Base-by-base conservation (phyloP, 2,113 vertebrate species). In the Campylomormyrus numenius region DNA sequence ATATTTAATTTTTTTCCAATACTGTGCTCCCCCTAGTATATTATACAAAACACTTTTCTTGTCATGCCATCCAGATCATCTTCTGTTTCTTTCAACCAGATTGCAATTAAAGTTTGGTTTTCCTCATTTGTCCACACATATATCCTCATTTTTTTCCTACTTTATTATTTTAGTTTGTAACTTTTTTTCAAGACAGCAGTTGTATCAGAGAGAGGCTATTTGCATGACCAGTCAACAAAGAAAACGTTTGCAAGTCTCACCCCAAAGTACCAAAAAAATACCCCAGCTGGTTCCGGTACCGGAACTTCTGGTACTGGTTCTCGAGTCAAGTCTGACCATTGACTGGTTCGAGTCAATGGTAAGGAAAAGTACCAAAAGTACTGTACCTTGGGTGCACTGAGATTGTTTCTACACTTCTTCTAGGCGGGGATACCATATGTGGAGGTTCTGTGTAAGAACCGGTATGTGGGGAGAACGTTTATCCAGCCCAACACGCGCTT, bases 401-500 rank as follows among this genome's bases (percentile, higher is more conserved):
- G 52, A 9, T 46, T 48, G 13, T 86, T 19, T 50, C 62, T 80
- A n/a, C 5, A 87, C 49, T 92, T 7, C 89, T 88, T 93, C 58
- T 92, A 99, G 98, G 96, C 97, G 4, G 97, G 98, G 31, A 94
- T 99, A 77, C 98, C 98, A 0, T 99, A 99, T 3, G 95, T 98
- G 45, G 98, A 99, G 93, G 98, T 99, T 48, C 94, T 99, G 21
- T 99, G 98, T 94, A 99, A 99, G 96, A 99, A 99, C 90, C 97
- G 98, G 0, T 99, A 99, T 0, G 98, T 99, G 0, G 98, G 98
- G 84, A 97, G 98, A 94, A 99, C 98, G 0, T 99, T 99, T 80
- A 99, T 99, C 94, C 98, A 99, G 90, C 98, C 98, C 83, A 99
- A 99, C 50, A 98, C 98, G 93, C 97, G 98, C n/a, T 91, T 99